Conservation (phyloP, 1,140 invertebrate species). For the Drosophila quadrilineata region DNA sequence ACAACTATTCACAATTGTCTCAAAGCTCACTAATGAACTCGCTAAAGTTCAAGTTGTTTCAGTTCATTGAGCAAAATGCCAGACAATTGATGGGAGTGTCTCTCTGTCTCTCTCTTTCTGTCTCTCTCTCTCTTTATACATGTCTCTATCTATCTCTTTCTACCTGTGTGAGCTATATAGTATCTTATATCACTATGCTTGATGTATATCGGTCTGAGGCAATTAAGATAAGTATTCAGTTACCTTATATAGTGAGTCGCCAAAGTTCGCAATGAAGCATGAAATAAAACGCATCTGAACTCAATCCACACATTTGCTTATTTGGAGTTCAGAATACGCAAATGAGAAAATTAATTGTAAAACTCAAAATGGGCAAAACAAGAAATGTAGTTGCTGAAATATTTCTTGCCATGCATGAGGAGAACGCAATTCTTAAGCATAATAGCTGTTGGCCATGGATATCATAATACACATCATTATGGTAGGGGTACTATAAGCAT, state of each 20-base stretch:
- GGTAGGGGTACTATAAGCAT: no score
- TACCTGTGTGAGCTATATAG: no score
- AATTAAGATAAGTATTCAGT: slow-evolving; percentile 33
- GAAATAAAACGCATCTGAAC: slow-evolving; percentile 21
- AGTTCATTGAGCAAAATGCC: slow-evolving; percentile 63
- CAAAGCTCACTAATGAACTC: slow-evolving; percentile 62
- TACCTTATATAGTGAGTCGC: slow-evolving; percentile 29
- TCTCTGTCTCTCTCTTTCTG: no score
- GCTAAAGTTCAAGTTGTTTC: slow-evolving; percentile 53
- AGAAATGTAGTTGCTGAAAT: no score
- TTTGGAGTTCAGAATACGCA: no score
- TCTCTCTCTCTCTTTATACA: no score
- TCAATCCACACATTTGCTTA: slow-evolving; percentile 44
- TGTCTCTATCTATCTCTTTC: no score
- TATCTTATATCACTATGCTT: not conserved
- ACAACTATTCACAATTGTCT: slow-evolving; percentile 33
- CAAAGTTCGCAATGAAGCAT: slow-evolving; percentile 32
- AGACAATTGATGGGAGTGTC: slow-evolving; percentile 1
- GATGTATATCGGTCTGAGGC: not conserved
- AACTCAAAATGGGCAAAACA: no score
- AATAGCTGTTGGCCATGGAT: slow-evolving; percentile 47
- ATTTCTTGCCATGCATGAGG: slow-evolving; percentile 3
- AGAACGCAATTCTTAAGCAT: slow-evolving; percentile 46
- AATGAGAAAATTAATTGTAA: no score
- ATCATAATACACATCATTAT: slow-evolving; percentile 53